Conservation (phyloP, 2,797 vertebrate genomes). For the Pseudochirops corinnae region DNA sequence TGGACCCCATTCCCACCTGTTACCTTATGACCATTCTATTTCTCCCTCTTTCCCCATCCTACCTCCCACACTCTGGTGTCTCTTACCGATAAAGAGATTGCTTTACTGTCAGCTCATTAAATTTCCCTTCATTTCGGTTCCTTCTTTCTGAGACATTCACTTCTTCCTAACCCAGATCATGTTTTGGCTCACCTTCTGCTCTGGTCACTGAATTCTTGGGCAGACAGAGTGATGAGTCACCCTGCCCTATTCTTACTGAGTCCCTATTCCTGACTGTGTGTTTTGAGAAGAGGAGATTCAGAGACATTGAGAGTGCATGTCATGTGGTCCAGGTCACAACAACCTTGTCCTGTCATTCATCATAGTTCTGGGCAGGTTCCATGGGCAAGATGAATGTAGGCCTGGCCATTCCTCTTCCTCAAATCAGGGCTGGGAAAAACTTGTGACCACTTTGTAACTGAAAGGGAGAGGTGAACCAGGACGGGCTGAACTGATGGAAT, state of each 20-base stretch:
- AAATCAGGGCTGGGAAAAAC: neutral
- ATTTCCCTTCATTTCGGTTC: neutral
- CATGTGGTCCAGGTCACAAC: slow-evolving; percentile 68
- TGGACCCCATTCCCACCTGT: neutral
- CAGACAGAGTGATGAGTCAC: slow-evolving; percentile 70
- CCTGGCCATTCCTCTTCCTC: neutral
- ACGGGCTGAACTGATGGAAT: neutral
- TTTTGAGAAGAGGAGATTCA: slow-evolving; percentile 55
- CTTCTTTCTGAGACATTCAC: neutral
- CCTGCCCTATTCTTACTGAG: slow-evolving; percentile 45
- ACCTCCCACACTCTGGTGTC: neutral
- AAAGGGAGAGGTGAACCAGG: neutral
- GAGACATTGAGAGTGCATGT: slow-evolving; percentile 45
- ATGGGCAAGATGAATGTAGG: neutral
- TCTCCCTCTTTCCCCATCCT: no score
- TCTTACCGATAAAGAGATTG: neutral
- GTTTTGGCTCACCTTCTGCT: neutral
- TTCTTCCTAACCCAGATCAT: neutral
- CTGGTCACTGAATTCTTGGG: slow-evolving; percentile 12
- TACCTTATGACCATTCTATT: neutral
- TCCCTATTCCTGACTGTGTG: slow-evolving; percentile 63
- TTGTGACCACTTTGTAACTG: neutral
- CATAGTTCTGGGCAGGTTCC: slow-evolving; percentile 64
- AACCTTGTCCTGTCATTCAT: slow-evolving; percentile 76
- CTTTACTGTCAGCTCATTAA: neutral